A percentile compares a stretch with the other conserved stretches of the same genome.
Evolutionary conservation across 2,888 invertebrate species (phyloP).

Genomic region (Chaitophorus viminalis): DNA sequence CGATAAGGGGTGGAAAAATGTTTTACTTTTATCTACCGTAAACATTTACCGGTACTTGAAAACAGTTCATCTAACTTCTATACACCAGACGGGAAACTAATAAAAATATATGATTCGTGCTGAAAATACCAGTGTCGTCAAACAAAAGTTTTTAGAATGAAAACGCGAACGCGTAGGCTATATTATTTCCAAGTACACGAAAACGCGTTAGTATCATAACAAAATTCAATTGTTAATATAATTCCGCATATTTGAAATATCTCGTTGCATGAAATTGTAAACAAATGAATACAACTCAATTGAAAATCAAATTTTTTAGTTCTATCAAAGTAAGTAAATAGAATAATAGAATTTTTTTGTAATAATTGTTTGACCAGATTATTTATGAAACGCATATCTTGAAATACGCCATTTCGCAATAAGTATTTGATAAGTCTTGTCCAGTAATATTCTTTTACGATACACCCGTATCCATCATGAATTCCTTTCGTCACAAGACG

Average conservation of each 20-base stretch:
- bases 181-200: too few species aligned
- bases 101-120: not conserved
- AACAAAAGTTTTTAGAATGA: not conserved
- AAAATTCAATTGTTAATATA: too few species aligned
- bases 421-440: not conserved
- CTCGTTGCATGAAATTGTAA: too few species aligned
- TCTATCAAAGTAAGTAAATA: too few species aligned
- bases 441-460: not conserved
- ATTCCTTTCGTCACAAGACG: not conserved
- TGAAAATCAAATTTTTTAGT: too few species aligned
- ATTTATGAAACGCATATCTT: not conserved
- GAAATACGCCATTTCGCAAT: not conserved
- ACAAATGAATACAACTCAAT: too few species aligned
- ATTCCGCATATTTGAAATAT: too few species aligned
- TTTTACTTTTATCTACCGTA: not conserved
- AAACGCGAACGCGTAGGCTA: not conserved
- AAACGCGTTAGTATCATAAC: too few species aligned
- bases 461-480: not conserved
- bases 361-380: not conserved
- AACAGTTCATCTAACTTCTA: conserved; percentile 1
- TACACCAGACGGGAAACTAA: not conserved
- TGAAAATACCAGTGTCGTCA: not conserved
- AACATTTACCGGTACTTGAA: conserved; percentile 18
- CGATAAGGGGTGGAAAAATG: not conserved
- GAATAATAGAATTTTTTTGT: too few species aligned